phyloP scores from a whole-genome alignment of 2,888 invertebrate species.

The Habroteleia sp. region DNA sequence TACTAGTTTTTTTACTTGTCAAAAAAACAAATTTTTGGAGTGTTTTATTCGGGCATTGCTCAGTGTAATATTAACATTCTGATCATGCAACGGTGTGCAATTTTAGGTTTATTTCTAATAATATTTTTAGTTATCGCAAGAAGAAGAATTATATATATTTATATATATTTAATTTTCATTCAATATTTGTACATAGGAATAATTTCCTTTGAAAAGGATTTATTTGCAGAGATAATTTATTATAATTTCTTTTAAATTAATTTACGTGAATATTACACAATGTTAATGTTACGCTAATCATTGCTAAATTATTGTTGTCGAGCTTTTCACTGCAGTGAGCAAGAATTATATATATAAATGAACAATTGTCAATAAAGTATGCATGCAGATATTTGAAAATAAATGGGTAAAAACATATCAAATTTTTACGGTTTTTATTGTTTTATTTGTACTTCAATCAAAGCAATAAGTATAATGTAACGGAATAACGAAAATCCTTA shows the following conservation, averaged over 20 bases:
- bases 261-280: slow-evolving; percentile 20
- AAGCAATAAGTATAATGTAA: slow-evolving; percentile 1
- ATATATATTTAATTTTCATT: slow-evolving; percentile 17
- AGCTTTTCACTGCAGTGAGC: slow-evolving; percentile 51
- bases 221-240: slow-evolving; percentile 18
- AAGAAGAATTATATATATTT: too few species aligned
- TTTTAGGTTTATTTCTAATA: slow-evolving; percentile 41
- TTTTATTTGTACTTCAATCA: slow-evolving; percentile 33
- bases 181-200: slow-evolving; percentile 40
- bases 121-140: neutral
- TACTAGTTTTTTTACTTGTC: slow-evolving; percentile 23
- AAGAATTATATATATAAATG: slow-evolving; percentile 38
- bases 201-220: slow-evolving; percentile 6
- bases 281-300: slow-evolving; percentile 63
- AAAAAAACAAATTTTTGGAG: slow-evolving; percentile 24
- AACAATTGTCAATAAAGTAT: slow-evolving; percentile 58
- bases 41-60: slow-evolving; percentile 51
- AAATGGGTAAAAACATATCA: slow-evolving; percentile 62
- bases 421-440: slow-evolving; percentile 42
- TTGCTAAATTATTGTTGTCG: slow-evolving; percentile 56
- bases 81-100: slow-evolving; percentile 41
- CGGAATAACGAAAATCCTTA: neutral
- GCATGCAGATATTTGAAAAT: slow-evolving; percentile 50
- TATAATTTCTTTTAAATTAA: slow-evolving; percentile 7
- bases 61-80: slow-evolving; percentile 58